Evolutionary conservation across 1,140 invertebrate genomes (phyloP), one percentile per base, ranked within the genome.

Genomic region (Heliconius himera): DNA sequence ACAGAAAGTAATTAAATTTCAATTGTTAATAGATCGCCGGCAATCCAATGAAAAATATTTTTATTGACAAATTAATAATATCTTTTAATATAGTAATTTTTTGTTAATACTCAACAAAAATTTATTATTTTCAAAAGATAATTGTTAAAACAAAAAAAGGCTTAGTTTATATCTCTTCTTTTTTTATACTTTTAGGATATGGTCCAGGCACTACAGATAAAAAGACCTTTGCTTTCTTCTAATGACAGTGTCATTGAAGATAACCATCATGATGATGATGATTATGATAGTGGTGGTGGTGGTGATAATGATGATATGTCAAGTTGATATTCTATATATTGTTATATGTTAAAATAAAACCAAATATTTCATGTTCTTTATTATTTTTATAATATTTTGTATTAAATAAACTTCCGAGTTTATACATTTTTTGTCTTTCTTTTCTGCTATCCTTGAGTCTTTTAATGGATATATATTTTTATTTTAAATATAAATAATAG

Each of bases 131-230:
- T 13, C 16, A 46, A 46, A 16, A 46, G 41, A 46, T 13, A 46
- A 46, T 16, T 46, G 3, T 46, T 46, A 46, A 46, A 46, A 46
- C 16, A 46, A 16, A 16, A 70, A 26, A 26, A 26, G 26, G 8
- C n/a, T 70, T 66, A 22, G 11, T 29, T 36, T 36, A 49, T 36
- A 33, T 66, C 75, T 70, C 41, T 46, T 70, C 77, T 71, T 73
- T 70, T 76, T 80, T 76, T 77, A 79, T 70, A 11, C 26, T 87
- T 84, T 18, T 85, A 89, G 89, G 87, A 91, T 8, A 78, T 91
- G 26, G 76, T 87, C 16, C 70, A 83, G 46, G 89, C 85, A 6
- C 88, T 91, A 74, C 20, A 79, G 11, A 88, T 91, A 73, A 77
- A 51, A 1, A 75, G 87, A 51, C 88, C 89, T 4, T 41, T 75